These are phyloP conservation scores for Metopolophium dirhodum DNA, from an alignment of 1,140 invertebrate genomes.

Conservation along the genomic window DNA sequence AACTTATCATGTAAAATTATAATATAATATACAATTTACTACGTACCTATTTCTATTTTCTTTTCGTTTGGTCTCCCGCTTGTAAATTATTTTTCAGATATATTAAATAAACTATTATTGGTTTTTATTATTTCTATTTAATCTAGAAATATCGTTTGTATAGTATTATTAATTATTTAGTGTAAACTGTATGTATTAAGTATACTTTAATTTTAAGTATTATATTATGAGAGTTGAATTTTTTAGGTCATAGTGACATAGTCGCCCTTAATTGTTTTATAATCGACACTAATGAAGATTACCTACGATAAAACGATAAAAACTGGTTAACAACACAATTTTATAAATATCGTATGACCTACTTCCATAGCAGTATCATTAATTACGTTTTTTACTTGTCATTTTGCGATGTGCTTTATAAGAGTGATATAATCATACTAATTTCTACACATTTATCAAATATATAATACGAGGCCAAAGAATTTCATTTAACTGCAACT, in stretches of 20 bases:
- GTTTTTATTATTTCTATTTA: background rate
- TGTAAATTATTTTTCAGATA: too few relatives aligned
- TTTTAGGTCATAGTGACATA: background rate
- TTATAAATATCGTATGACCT: background rate
- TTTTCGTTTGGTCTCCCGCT: too few relatives aligned
- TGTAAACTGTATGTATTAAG: background rate
- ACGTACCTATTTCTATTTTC: too few relatives aligned
- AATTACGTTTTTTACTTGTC: background rate
- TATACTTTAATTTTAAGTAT: background rate
- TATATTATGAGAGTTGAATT: background rate
- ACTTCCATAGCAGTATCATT: background rate
- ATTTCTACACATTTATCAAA: background rate
- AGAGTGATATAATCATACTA: background rate
- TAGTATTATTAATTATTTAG: too few relatives aligned
- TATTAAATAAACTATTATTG: too few relatives aligned
- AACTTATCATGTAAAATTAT: background rate
- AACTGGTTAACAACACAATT: background rate
- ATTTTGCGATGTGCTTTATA: background rate
- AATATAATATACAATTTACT: too few relatives aligned
- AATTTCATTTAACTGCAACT: background rate
- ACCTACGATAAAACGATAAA: background rate
- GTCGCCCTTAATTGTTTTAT: background rate
- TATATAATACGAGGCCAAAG: background rate
- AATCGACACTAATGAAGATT: background rate
- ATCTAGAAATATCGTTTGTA: too few relatives aligned